Base-by-base conservation (phyloP, 2,113 vertebrate species). In the Triplophysa dalaica region DNA sequence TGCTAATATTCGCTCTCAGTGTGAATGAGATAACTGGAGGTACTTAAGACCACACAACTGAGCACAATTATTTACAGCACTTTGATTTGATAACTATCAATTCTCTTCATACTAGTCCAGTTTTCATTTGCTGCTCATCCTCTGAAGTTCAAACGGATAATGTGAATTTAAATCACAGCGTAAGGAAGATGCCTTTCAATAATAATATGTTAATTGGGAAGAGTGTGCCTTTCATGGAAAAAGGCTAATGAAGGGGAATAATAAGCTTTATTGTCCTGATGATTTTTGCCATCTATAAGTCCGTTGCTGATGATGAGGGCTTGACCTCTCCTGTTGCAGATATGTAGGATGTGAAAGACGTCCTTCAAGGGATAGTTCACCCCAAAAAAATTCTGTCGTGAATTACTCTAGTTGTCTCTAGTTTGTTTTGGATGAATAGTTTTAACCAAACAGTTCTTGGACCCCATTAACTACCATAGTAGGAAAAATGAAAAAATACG, bases 41-140 rank as follows among this genome's bases (percentile, higher is more conserved):
- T 52, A 77, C 48, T 62, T 58, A 79, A 66, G 75, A 70, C 60
- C 14, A 50, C 70, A 82, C 85, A 87, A 70, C 85, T 83, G 82
- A 81, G 62, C 86, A 87, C 68, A 78, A 74, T 90, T 88, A 87
- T 88, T 88, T 86, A 87, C 79, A 65, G 77, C 70, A 24, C 62
- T 79, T 82, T 85, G 87, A 89, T 86, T 89, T 85, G 75, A 79
- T 82, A 85, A 63, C 78, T 56, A 85, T 88, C 86, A 81, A 80
- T 84, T 78, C 50, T 83, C 81, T 74, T 83, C 61, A 67, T 41
- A 73, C 77, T 13, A 75, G 85, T 82, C 86, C 82, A 61, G 84
- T 72, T 77, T 72, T 84, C 3, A 77, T 81, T 84, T 81, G 67
- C 76, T 75, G 60, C 61, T 79, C 62, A 45, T 26, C 24, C 66